Conservation (phyloP, 92 coral and sea anemone species). For the Micromussa lordhowensis region DNA sequence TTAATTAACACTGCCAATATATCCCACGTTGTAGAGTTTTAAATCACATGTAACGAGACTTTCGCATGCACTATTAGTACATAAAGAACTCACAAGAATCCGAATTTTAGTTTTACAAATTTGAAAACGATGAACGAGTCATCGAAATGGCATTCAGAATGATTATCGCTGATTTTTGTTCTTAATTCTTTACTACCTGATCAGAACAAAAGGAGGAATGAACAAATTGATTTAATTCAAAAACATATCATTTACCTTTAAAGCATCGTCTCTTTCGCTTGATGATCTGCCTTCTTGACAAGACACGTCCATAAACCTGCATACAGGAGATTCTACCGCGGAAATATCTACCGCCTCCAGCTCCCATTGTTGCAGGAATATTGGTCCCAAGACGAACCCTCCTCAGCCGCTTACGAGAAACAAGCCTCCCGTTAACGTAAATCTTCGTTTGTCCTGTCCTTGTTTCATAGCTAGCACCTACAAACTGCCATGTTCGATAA, state of each 20-base stretch:
- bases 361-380: conserved; percentile 56
- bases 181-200: too few species aligned
- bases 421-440: conserved; percentile 55
- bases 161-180: too few species aligned
- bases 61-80: too few species aligned
- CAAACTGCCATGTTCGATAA: conserved; percentile 60
- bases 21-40: too few species aligned
- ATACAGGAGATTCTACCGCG: conserved; percentile 69
- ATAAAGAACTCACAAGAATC: too few species aligned
- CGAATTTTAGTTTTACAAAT: too few species aligned
- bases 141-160: too few species aligned
- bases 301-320: conserved; percentile 62
- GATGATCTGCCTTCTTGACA: conserved; percentile 38
- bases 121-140: too few species aligned
- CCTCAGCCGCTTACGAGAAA: conserved; percentile 37
- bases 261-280: conserved; percentile 54
- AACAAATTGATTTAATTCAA: too few species aligned
- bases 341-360: conserved; percentile 55
- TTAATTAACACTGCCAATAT: too few species aligned
- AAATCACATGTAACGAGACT: too few species aligned
- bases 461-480: conserved; percentile 55
- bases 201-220: too few species aligned
- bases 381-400: conserved; percentile 57
- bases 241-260: conserved; percentile 33
- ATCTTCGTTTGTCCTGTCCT: conserved; percentile 69